Evolutionary conservation across 2,113 vertebrate species (phyloP), one percentile per base, ranked within the genome.

Genomic region (Mus musculus): DNA sequence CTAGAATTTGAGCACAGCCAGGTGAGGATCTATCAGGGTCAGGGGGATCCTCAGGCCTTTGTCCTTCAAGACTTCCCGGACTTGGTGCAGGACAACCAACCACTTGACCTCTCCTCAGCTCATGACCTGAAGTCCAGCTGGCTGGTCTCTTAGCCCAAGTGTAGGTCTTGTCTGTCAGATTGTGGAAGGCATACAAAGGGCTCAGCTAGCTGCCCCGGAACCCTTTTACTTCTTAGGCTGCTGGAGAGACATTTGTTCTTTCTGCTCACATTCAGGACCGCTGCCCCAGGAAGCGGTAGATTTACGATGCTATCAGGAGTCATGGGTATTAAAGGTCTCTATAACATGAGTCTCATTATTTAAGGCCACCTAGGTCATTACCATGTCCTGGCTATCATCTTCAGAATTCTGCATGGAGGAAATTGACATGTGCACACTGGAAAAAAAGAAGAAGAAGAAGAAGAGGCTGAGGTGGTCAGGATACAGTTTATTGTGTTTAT

Each of bases 401-500:
- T 6, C 52, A 52, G 56, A 72, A 13, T n/a, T 91, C 73, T 76
- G 65, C 52, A 39, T 0, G 1, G 33, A 93, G 49, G n/a, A 96
- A 89, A 96, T 16, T 54, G 56, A 36, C 24, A 69, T 5, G 26
- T 13, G 3, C 0, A 0, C 2, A 28, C 5, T 88, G 42, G 3
- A 73, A 56, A 82, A 82, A 33, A 86, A 19, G 61, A 12, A 20
- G n/a, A 49, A 5, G 49, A 49, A 49, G 49, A 49, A 7, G 49
- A 49, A 7, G 49, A 97, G 91, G 73, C 89, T 36, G n/a, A 94
- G 36, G 87, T n/a, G 54, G 73, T 89, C 33, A 82, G 85, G 87
- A 69, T 30, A 26, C 0, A 52, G 46, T 97, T 97, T 98, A 97
- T 97, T 97, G 81, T 89, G 77, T 75, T 97, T 98, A 97, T 97